Base-by-base conservation (phyloP, 2,888 invertebrate species). In the Tenthredo notha region DNA sequence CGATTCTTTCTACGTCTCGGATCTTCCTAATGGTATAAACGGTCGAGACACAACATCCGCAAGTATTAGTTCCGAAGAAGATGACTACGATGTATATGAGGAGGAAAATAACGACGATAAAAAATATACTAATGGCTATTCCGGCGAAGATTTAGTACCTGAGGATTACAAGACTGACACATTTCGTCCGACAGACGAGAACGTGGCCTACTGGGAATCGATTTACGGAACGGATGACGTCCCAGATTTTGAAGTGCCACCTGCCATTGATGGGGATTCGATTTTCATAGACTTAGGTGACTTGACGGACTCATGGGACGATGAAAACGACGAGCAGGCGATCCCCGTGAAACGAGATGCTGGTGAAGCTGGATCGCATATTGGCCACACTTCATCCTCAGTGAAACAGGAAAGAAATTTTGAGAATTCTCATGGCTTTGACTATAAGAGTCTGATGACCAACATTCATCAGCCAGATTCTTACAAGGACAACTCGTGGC, bases 161-260 rank as follows among this genome's bases (percentile, higher is more conserved):
- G 33, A 21, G 18, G 21, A 50, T 18, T 18, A 47, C 29, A 29
- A 9, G 9, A 4, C 29, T 9, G 65, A 29, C 21, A 25, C 25
- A 21, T 43, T 43, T 58, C 65, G 12, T 15, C 40, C 43, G 15
- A 21, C 37, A n/a, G 83, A 83, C 54, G 86, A 85, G n/a, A 43
- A 25, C 12, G 86, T 61, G 67, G 84, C 80, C 4, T 86, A 87
- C 72, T 86, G 86, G 86, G 84, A 87, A 47, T 74, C 85, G 50
- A 87, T 87, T 84, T 86, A 87, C 54, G 86, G 86, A 2, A 84
- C 85, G 10, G 84, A 87, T 3, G 77, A 86, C 74, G 84, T 86
- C 78, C 87, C 84, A 54, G 84, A 78, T n/a, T 84, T 85, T 47
- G 86, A 88, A 2, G 80, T 84, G 70, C 80, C 58, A 25, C 85